Evolutionary conservation across 2,113 vertebrate genomes (phyloP), one percentile per base, ranked within the genome.

Genomic region (Trematomus loennbergii): DNA sequence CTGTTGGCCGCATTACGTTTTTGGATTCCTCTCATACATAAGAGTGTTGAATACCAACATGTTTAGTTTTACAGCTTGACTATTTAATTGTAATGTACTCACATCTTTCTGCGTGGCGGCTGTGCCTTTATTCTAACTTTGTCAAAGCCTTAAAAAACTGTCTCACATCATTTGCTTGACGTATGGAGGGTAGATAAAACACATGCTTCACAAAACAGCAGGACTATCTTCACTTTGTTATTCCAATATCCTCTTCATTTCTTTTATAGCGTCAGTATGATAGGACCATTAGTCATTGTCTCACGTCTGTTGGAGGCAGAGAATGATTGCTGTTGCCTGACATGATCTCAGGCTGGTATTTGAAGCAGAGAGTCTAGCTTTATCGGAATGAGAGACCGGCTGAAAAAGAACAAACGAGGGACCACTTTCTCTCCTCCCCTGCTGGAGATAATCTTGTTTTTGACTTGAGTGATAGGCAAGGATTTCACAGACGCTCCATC

Each of bases 401-500:
- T 72, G 82, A 83, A 81, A 86, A 88, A 88, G 82, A 89, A 81
- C 81, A 85, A 86, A 86, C 17, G 71, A 72, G 54, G 64, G 60
- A 73, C 40, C 53, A 64, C 81, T 79, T 80, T 74, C 72, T 79
- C 54, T 78, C 57, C 72, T 53, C 57, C 76, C 60, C 75, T 58
- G 36, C 70, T 71, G 68, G 57, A 90, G 84, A 91, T 92, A 92
- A 92, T 93, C 90, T 83, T 84, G 78, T 89, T 87, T 93, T 88
- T 89, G 85, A 83, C 81, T 81, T 88, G 86, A 92, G 78, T 84
- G 86, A 92, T 90, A 81, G 84, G 79, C 48, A 61, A 72, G 83
- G 84, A 90, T 92, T 91, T 88, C 80, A 78, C 84, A 85, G 73
- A 29, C 81, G 54, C 73, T 89, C 87, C 87, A 89, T 93, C 89